Percentiles rank a stretch among this genome's conserved stretches.
These are phyloP conservation scores for Rhinoptilus africanus DNA, from an alignment of 2,113 vertebrate species.

Conservation along the genomic window DNA sequence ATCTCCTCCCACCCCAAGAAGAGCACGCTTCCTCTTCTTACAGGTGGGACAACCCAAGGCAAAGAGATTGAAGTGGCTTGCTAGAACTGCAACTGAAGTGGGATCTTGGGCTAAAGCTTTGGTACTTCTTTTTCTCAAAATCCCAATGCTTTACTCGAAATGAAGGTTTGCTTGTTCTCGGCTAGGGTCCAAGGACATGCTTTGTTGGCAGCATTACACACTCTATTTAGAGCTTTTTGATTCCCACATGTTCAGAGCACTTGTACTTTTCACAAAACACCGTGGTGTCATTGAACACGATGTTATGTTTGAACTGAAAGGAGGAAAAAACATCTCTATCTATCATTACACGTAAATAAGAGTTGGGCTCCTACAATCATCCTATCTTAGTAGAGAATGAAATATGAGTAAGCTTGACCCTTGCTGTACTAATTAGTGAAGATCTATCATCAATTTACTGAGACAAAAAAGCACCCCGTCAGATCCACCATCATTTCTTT, in stretches of 20 bases:
- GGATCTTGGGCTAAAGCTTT: not conserved
- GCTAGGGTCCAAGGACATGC: slow-evolving; percentile 28
- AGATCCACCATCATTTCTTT: not conserved
- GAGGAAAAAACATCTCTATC: not conserved
- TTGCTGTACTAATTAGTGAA: not conserved
- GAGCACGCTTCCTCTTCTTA: not conserved
- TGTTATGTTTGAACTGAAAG: slow-evolving; percentile 5
- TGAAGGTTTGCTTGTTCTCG: slow-evolving; percentile 15
- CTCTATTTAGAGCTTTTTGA: slow-evolving; percentile 30
- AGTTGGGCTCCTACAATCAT: not conserved
- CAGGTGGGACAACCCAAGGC: not conserved
- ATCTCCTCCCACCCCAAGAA: not conserved
- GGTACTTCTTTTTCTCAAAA: not conserved
- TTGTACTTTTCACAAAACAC: slow-evolving; percentile 46
- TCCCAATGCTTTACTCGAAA: not conserved
- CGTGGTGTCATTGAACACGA: not conserved
- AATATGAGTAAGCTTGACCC: not conserved
- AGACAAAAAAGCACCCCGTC: not conserved
- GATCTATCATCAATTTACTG: not conserved
- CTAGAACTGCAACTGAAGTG: not conserved
- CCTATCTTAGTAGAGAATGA: not conserved
- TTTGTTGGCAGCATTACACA: slow-evolving; percentile 12
- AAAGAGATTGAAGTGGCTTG: not conserved
- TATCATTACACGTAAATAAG: not conserved
- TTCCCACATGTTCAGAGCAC: slow-evolving; percentile 27